Evolutionary conservation across 2,797 vertebrate genomes (phyloP), one percentile per base, ranked within the genome.

Genomic region (Peromyscus melanophrys): DNA sequence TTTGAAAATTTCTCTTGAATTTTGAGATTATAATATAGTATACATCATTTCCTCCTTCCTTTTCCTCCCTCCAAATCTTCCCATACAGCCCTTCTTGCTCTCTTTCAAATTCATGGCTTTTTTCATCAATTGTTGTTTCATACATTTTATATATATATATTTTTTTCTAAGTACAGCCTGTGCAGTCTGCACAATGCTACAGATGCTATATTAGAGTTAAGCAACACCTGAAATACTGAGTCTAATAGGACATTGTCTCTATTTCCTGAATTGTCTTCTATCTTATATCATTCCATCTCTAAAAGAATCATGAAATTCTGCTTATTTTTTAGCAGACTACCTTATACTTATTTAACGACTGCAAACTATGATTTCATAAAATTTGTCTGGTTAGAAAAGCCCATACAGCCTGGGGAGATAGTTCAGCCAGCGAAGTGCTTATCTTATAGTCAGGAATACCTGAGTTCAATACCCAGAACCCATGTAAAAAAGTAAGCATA

Each of bases 341-440:
- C 46, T 57, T 82, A 17, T 16, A 65, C 11, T 40, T 89, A 34
- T 59, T 89, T 94, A 63, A 73, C 73, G 67, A 91, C 89, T 89
- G 17, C 25, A 92, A 95, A 96, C 63, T 49, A 85, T 19, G 9
- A 19, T 91, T 96, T 90, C 43, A 17, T 95, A 95, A 96, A 95
- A 59, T 78, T 34, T 87, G 75, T 92, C 40, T 95, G 63, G 49
- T 40, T 71, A 57, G 49, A n/a, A 29, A 87, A 40, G 65, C 25
- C 23, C 55, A 55, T 55, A 55, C 14, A 52, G 13, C n/a, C 67
- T 71, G 25, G 23, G 8, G 25, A 86, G 31, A n/a, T 69, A 86
- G 43, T 13, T 69, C 6, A 46, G 2, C 27, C 81, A 69, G 46
- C 6, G 4, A n/a, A 52, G 19, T n/a, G 31, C 10, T 71, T 87